Base-by-base conservation (phyloP, 64 coral and sea anemone species). In the Pocillopora verrucosa region DNA sequence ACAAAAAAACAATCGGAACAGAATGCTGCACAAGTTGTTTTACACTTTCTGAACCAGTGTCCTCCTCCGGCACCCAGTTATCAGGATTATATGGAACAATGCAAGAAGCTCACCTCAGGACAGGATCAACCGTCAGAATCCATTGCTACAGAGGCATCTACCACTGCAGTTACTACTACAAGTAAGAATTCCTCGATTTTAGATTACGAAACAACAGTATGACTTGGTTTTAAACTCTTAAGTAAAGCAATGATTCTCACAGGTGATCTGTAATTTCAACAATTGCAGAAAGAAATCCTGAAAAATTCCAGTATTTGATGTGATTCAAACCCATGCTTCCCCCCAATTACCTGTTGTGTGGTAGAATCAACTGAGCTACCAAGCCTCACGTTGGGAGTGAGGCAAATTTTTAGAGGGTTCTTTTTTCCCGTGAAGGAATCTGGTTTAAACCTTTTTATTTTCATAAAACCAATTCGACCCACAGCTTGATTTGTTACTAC, bases 1-100 rank as follows among this genome's bases (percentile, higher is more conserved):
- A 95, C 82, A 13, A 98, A 98, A 56, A 94, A 95, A 70, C 73
- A 73, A 22, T 87, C 96, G 2, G 96, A 98, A 34, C 96, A 92
- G 74, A 94, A 98, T 83, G 96, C 86, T 56, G 96, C 96, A 9
- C 93, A 98, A 38, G 77, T 94, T 2, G 96, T 92, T 24, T 78
- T 98, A n/a, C 91, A 91, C 79, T 92, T 90, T 45, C 72, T 98
- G 14, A 93, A 93, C 73, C 95, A 96, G 37, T 92, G 88, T 15
- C 91, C 95, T 24, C 87, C 95, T 9, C 95, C 95, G 17, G 78
- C 88, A 17, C 92, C 92, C 3, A 89, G 79, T 72, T 59, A 76
- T 36, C 59, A 77, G 13, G 92, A 93, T 70, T 74, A 82, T 70
- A 88, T 93, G 65, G 87, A 93, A 41, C 81, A 89, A n/a, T 93